Evolutionary conservation across 2,113 vertebrate genomes (phyloP).

Genomic region (Xenopus laevis): DNA sequence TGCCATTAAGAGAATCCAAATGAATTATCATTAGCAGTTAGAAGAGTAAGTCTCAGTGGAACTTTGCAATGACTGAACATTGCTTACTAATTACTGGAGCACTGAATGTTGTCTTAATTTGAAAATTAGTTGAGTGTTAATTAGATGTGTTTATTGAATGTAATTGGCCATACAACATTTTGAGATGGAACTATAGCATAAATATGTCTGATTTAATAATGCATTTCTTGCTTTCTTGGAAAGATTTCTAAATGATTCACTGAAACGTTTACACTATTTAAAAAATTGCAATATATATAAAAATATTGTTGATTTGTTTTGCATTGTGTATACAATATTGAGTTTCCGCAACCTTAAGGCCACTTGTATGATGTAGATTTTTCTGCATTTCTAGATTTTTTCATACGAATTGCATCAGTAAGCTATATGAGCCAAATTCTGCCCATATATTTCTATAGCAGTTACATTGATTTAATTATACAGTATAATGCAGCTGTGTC

Average conservation of each 20-base stretch:
- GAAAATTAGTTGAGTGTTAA: conserved; percentile 40
- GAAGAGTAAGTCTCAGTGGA: conserved; percentile 37
- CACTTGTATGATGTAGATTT: too few species aligned
- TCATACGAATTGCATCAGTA: too few species aligned
- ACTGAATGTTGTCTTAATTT: conserved; percentile 34
- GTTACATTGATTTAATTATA: too few species aligned
- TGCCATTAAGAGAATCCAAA: conserved; percentile 39
- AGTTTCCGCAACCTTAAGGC: too few species aligned
- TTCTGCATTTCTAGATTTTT: too few species aligned
- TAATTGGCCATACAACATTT: conserved; percentile 42
- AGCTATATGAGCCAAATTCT: too few species aligned
- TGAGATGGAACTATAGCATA: conserved; percentile 24
- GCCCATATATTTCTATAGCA: too few species aligned
- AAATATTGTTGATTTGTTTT: too few species aligned
- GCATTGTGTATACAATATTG: too few species aligned
- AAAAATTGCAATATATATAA: too few species aligned
- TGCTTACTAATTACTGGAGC: conserved; percentile 41
- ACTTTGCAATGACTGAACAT: conserved; percentile 37
- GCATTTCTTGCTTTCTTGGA: not conserved
- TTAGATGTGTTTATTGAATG: conserved; percentile 43
- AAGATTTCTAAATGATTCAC: not conserved
- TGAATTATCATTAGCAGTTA: conserved; percentile 39
- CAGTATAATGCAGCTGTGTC: too few species aligned
- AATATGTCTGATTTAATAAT: conserved; percentile 22
- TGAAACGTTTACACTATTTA: too few species aligned